Conservation (phyloP, 1,140 invertebrate species). For the Cepaea nemoralis region DNA sequence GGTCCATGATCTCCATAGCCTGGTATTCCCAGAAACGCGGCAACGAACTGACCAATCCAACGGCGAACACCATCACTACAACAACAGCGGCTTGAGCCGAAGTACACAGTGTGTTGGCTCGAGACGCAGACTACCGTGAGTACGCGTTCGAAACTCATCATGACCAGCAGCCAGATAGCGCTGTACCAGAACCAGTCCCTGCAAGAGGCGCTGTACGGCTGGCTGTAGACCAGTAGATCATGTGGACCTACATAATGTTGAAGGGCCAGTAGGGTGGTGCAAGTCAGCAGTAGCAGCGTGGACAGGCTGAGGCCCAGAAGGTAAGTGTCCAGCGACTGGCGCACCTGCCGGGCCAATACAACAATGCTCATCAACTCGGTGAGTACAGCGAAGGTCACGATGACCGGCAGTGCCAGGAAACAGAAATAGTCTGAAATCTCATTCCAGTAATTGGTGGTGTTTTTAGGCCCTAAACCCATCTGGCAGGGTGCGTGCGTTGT, state of each 20-base stretch:
- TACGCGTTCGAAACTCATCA: conserved; percentile 62
- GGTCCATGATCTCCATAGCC: conserved; percentile 43
- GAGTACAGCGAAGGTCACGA: conserved; percentile 58
- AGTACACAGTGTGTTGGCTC: conserved; percentile 57
- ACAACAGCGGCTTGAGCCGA: conserved; percentile 60
- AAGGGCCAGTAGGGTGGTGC: conserved; percentile 51
- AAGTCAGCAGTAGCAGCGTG: conserved; percentile 53
- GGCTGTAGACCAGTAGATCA: conserved; percentile 50
- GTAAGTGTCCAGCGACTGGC: conserved; percentile 64
- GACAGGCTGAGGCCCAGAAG: conserved; percentile 61
- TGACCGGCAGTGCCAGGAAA: conserved; percentile 62
- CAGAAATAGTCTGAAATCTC: conserved; percentile 64
- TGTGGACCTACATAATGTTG: conserved; percentile 62
- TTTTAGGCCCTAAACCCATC: conserved; percentile 42
- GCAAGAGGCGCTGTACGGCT: conserved; percentile 59
- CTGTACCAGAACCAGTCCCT: conserved; percentile 68
- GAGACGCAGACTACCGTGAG: conserved; percentile 57
- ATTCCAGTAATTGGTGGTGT: conserved; percentile 54
- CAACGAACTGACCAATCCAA: conserved; percentile 65
- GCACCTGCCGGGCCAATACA: conserved; percentile 55
- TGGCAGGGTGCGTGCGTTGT: conserved; percentile 53
- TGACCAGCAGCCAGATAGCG: conserved; percentile 65
- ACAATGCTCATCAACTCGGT: conserved; percentile 61
- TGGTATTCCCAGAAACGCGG: conserved; percentile 69
- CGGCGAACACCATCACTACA: conserved; percentile 59